Evolutionary conservation across 2,113 vertebrate genomes (phyloP).

Genomic region (Plotosus lineatus): DNA sequence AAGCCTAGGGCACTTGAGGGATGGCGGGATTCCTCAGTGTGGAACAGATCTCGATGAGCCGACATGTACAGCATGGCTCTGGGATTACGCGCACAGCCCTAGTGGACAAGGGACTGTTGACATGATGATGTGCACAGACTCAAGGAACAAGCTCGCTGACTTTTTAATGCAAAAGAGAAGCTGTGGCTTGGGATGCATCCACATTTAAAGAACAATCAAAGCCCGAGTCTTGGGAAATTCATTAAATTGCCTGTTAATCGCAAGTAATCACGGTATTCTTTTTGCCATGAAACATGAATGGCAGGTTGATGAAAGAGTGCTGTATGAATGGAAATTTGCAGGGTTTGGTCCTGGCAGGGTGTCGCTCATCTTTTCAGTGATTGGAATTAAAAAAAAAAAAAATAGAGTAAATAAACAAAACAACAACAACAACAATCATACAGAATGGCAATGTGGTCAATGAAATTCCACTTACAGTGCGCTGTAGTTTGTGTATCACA

Average conservation of each 20-base stretch:
- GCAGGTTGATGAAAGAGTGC: slow-evolving; percentile 18
- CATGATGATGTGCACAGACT: slow-evolving; percentile 14
- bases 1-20: slow-evolving; percentile 34
- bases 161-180: slow-evolving; percentile 5
- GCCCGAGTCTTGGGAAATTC: slow-evolving; percentile 45
- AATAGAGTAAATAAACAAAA: background rate
- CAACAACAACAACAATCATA: slow-evolving; percentile 36
- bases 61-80: slow-evolving; percentile 45
- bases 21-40: slow-evolving; percentile 31
- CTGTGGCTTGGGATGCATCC: slow-evolving; percentile 35
- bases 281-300: slow-evolving; percentile 36
- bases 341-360: slow-evolving; percentile 14
- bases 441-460: slow-evolving; percentile 50
- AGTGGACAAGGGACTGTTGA: slow-evolving; percentile 34
- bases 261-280: slow-evolving; percentile 57
- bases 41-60: slow-evolving; percentile 51
- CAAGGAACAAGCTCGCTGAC: slow-evolving; percentile 38
- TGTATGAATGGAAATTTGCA: slow-evolving; percentile 21
- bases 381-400: slow-evolving; percentile 26
- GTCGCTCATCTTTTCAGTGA: slow-evolving; percentile 60
- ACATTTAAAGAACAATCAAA: slow-evolving; percentile 41
- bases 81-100: slow-evolving; percentile 46
- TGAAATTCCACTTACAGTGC: background rate
- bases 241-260: slow-evolving; percentile 58
- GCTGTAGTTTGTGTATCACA: slow-evolving; percentile 18